Evolutionary conservation across 2,797 vertebrate genomes (phyloP).

Genomic region (Holocentrus rufus): DNA sequence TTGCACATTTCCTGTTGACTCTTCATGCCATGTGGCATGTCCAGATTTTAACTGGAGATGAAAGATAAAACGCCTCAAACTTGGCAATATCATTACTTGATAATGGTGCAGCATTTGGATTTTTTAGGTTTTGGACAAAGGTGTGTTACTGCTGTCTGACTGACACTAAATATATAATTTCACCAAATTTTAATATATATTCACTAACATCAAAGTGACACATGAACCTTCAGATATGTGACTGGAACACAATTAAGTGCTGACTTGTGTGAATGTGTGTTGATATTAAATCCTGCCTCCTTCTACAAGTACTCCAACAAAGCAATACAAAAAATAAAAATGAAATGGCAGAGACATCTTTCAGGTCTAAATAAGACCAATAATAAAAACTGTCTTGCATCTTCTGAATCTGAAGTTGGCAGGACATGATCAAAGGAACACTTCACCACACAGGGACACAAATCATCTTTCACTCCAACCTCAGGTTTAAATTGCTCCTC

Average conservation of each 20-base stretch:
- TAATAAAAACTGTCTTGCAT: too few species aligned
- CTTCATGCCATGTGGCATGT: background rate
- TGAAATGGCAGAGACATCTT: too few species aligned
- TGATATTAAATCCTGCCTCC: too few species aligned
- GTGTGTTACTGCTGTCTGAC: background rate
- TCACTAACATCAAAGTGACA: background rate
- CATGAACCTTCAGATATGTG: background rate
- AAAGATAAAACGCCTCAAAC: slow-evolving; percentile 15
- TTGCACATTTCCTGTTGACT: slow-evolving; percentile 31
- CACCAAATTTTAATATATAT: background rate
- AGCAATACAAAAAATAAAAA: too few species aligned
- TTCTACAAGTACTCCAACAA: too few species aligned
- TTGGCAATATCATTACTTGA: slow-evolving; percentile 19
- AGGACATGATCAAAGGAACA: background rate
- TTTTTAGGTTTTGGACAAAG: slow-evolving; percentile 18
- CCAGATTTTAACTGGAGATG: slow-evolving; percentile 14
- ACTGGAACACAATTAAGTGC: slow-evolving; percentile 4
- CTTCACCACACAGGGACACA: background rate
- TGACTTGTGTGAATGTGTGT: too few species aligned
- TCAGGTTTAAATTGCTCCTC: background rate
- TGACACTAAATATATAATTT: slow-evolving; percentile 2
- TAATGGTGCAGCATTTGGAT: background rate
- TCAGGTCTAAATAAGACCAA: too few species aligned
- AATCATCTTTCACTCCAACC: background rate
- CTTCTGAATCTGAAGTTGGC: too few species aligned